phyloP scores from a whole-genome alignment of 2,113 vertebrate genomes.

The Paedocypris sp. region DNA sequence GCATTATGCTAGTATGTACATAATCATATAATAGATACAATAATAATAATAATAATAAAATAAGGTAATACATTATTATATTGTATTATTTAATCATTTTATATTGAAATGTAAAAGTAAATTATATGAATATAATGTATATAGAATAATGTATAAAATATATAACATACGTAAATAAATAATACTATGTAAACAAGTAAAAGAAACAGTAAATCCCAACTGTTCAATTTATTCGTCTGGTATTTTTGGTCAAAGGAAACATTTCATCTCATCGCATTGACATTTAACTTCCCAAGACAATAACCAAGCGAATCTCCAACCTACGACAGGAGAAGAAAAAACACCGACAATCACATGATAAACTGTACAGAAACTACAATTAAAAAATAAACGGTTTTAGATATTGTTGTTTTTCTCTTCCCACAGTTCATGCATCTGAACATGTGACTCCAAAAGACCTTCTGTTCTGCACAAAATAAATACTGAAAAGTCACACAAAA shows the following conservation, averaged over 20 bases:
- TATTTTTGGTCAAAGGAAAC: background rate
- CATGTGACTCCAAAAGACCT: conserved; percentile 1
- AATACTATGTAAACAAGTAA: background rate
- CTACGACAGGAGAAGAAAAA: conserved; percentile 5
- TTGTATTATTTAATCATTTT: too few relatives aligned
- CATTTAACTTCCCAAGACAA: conserved; percentile 2
- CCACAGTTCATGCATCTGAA: conserved; percentile 10
- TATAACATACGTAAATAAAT: background rate
- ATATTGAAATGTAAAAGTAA: too few relatives aligned
- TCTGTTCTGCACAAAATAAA: conserved; percentile 12
- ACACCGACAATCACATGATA: background rate
- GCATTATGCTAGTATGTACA: too few relatives aligned
- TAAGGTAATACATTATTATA: too few relatives aligned
- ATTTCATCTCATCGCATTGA: conserved; percentile 7
- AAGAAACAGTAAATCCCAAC: conserved; percentile 2
- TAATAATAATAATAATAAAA: too few relatives aligned
- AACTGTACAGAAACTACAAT: background rate
- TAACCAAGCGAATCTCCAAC: conserved; percentile 4
- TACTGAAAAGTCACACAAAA: conserved; percentile 12
- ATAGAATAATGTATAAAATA: background rate
- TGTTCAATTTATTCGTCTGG: conserved; percentile 30
- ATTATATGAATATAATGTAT: background rate
- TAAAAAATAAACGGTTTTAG: conserved; percentile 9
- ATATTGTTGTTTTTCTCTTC: background rate
- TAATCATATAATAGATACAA: too few relatives aligned